Conservation (phyloP, 2,888 invertebrate genomes). For the Hirtodrosophila confusa region DNA sequence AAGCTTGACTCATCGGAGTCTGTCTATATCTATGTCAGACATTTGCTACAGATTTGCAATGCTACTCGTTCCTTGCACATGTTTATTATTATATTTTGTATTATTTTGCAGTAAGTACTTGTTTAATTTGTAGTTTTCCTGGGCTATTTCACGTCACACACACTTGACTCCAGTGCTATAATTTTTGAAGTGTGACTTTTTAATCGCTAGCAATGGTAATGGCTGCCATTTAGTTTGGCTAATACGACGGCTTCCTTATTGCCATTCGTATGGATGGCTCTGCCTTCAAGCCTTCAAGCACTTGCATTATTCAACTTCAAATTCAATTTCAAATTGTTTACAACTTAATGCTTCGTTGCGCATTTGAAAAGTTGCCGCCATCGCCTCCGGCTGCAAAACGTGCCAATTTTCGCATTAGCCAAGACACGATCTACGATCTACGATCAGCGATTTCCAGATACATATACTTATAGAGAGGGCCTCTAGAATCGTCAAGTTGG, state of each 20-base stretch:
- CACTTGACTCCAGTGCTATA: conserved; percentile 33
- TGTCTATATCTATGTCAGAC: no score
- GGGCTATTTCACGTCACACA: conserved; percentile 23
- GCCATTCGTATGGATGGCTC: conserved; percentile 17
- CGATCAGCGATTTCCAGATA: background rate
- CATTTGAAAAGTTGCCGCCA: conserved; percentile 48
- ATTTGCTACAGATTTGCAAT: background rate
- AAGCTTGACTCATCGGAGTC: background rate
- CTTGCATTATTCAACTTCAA: conserved; percentile 33
- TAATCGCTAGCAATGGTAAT: conserved; percentile 17
- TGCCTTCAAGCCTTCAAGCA: conserved; percentile 8
- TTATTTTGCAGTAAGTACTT: background rate
- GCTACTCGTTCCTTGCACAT: background rate
- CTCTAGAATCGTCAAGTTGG: conserved; percentile 34
- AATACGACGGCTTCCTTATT: conserved; percentile 58
- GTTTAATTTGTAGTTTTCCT: background rate
- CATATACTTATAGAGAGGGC: conserved; percentile 13
- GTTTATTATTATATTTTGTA: background rate
- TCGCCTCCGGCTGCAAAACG: conserved; percentile 44
- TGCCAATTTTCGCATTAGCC: conserved; percentile 46
- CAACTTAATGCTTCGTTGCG: conserved; percentile 58
- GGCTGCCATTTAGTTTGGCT: conserved; percentile 45
- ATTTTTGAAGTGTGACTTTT: conserved; percentile 20
- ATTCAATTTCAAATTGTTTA: conserved; percentile 56
- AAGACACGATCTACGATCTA: conserved; percentile 33